These are phyloP conservation scores for Parasteatoda lunata DNA, from an alignment of 2,888 invertebrate genomes.

Conservation along the genomic window DNA sequence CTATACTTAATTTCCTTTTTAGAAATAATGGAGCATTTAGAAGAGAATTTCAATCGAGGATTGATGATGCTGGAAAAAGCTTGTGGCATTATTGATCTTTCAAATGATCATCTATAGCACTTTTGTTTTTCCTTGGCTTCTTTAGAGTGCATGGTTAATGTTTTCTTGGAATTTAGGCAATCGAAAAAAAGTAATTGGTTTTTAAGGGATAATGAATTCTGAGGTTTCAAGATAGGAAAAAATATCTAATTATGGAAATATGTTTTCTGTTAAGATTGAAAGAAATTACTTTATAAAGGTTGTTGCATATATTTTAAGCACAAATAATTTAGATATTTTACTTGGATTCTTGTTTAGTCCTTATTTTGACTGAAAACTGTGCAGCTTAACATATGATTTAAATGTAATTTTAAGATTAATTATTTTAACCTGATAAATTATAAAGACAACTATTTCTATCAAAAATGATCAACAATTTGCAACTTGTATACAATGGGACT, in stretches of 20 bases:
- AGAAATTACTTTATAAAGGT: no score
- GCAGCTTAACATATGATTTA: no score
- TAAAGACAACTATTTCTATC: no score
- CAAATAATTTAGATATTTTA: no score
- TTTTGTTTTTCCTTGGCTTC: not conserved
- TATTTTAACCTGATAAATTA: no score
- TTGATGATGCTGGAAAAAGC: slow-evolving; percentile 31
- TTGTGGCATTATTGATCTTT: slow-evolving; percentile 47
- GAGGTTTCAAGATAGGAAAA: not conserved
- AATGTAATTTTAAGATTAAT: no score
- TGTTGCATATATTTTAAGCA: no score
- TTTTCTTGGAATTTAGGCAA: not conserved
- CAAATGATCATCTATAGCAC: slow-evolving; percentile 18
- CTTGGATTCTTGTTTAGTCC: no score
- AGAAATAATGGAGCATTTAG: slow-evolving; percentile 37
- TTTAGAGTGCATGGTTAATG: not conserved
- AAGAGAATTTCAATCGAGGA: not conserved
- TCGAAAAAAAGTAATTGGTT: slow-evolving; percentile 14
- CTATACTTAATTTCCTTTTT: not conserved
- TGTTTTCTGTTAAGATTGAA: not conserved
- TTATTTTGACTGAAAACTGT: no score
- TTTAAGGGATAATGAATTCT: not conserved
- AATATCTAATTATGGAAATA: not conserved
- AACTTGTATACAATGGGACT: no score
- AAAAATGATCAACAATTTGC: no score